Evolutionary conservation across 2,888 invertebrate species (phyloP), one percentile per base, ranked within the genome.

Genomic region (Cancer borealis): DNA sequence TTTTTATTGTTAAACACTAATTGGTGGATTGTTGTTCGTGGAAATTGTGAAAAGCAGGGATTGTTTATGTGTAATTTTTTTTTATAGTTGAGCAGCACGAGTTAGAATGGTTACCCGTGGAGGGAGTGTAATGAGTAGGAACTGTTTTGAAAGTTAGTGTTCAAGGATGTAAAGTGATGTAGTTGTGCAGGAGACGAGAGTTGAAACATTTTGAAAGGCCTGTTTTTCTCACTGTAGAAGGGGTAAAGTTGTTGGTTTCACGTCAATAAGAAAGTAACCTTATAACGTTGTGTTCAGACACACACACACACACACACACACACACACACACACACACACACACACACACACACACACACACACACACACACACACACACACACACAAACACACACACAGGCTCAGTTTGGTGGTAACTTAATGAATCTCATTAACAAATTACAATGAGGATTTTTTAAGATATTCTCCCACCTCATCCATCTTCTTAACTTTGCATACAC

Each of bases 241-340:
- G 0, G 21, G 21, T 5, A 60, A 60, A 21, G 10, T 21, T 21
- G 21, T 60, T 60, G 17, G 10, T 3, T 60, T 39, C 39, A 39
- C 39, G 39, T 39, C 0, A 39, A 39, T 39, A 39, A 39, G 39
- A 2, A 39, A 39, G 39, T 39, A 2, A 2, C 39, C 39, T 39
- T 39, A 39, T 39, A 39, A 39, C 39, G 39, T 39, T 39, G 39
- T 39, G 39, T 39, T 39, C 39, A 1, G 39, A 73, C 73, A 73
- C 73, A 73, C 73, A 73, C n/a, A n/a, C 73, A 73, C 73, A 73
- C 73, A 73, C 73, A 73, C 73, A 73, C 73, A 73, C 73, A 73
- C 73, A 73, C 73, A 73, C 73, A 73, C 73, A 26, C 73, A 73
- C 73, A 73, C 73, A 73, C 73, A 73, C 73, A 73, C n/a, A 17